Conservation (phyloP, 2,113 vertebrate species). For the Burhinus bistriatus region DNA sequence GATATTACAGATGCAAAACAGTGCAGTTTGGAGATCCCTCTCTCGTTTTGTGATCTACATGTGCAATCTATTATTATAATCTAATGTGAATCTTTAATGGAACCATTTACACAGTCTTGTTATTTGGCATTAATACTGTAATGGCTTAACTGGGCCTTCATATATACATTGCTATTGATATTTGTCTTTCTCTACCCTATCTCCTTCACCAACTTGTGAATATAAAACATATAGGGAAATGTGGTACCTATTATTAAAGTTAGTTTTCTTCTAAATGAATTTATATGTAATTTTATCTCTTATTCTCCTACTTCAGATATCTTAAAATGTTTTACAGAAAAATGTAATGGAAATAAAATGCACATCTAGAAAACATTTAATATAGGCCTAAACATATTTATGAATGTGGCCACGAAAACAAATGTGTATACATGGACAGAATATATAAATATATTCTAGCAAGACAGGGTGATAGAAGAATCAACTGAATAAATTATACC, state of each 20-base stretch:
- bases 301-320: not conserved
- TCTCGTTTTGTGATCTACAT: not conserved
- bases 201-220: not conserved
- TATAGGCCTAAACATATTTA: not conserved
- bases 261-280: not conserved
- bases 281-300: not conserved
- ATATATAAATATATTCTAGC: not conserved
- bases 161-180: not conserved
- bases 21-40: not conserved
- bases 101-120: not conserved
- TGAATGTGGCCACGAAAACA: not conserved
- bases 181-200: not conserved
- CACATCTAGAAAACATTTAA: not conserved
- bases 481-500: not conserved
- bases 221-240: not conserved
- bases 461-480: not conserved
- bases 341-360: slow-evolving; percentile 20
- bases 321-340: not conserved
- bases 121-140: not conserved
- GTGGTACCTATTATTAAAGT: not conserved
- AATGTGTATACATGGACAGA: not conserved
- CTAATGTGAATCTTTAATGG: not conserved
- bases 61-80: not conserved
- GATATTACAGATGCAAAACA: not conserved
- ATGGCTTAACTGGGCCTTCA: not conserved